Base-by-base conservation (phyloP, 2,888 invertebrate species). In the Cryptocephalus primarius region DNA sequence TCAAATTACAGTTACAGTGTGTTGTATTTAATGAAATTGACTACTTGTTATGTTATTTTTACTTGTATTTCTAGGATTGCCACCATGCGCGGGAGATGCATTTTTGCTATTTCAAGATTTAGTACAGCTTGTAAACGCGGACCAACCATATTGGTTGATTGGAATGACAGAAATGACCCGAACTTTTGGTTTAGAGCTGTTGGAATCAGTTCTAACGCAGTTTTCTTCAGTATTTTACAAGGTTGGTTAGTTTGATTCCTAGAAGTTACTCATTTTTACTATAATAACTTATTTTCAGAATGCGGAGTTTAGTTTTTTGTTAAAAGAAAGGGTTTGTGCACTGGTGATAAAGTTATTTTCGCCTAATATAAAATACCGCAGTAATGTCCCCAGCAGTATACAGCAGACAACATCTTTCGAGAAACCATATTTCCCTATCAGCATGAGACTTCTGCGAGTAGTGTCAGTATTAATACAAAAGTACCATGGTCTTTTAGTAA, bases 301-400 rank as follows among this genome's bases (percentile, higher is more conserved):
- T 72, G 80, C 84, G 6, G 96, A 97, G 68, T 96, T 97, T 68
- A 85, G 90, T 59, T 89, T 94, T 64, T 72, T 99, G 33, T 69
- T 99, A 45, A 97, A 96, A 68, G 97, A 99, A 68, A 82, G 93
- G 53, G 96, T 99, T 0, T 99, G 97, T 68, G 96, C 97, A 1
- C 76, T 99, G 60, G 91, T 99, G n/a, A 97, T 99, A 55, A 90
- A 95, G 69, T 74, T 99, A 49, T 97, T 99, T 69, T 97, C 97
- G 22, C 97, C 97, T 9, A 97, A 95, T 68, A 88, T 97, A n/a
- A 97, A 97, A 66, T 93, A 92, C 71, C 82, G 92, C 51, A 68
- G 65, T 49, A 67, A 66, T 46, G 60, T 70, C 43, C 78, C 78
- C 51, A 74, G 75, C 33, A 78, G 77, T 55, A 72, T 77, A 46